Evolutionary conservation across 2,797 vertebrate genomes (phyloP).

Genomic region (Gymnocypris eckloni): DNA sequence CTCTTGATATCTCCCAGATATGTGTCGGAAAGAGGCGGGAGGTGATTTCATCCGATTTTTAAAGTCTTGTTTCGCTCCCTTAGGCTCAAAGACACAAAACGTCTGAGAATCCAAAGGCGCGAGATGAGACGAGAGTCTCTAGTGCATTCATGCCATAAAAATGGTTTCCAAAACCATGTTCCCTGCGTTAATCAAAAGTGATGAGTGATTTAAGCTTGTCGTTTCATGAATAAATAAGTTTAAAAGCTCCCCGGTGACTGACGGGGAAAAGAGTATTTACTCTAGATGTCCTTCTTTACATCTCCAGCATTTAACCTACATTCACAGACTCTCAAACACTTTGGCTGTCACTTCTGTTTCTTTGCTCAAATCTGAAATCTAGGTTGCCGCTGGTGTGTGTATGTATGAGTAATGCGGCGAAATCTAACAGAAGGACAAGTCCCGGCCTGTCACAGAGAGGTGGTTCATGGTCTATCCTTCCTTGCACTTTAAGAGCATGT

Average conservation of each 20-base stretch:
- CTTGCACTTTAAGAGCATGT: conserved; percentile 65
- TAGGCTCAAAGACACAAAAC: conserved; percentile 26
- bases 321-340: conserved; percentile 66
- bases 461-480: conserved; percentile 23
- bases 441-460: conserved; percentile 20
- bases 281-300: conserved; percentile 70
- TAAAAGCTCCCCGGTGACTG: conserved; percentile 62
- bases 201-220: conserved; percentile 48
- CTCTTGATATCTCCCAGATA: conserved; percentile 61
- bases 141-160: conserved; percentile 20
- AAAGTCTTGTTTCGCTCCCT: neutral
- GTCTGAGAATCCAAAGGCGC: neutral
- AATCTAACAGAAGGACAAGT: conserved; percentile 29
- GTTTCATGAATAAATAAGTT: conserved; percentile 66
- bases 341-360: conserved; percentile 58
- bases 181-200: conserved; percentile 59
- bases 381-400: conserved; percentile 67
- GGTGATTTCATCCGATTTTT: conserved; percentile 69
- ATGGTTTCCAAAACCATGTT: conserved; percentile 41
- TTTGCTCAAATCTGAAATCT: conserved; percentile 70
- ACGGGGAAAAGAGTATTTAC: conserved; percentile 74
- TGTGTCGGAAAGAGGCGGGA: conserved; percentile 68
- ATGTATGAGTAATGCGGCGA: conserved; percentile 53
- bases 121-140: conserved; percentile 16
- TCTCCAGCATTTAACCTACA: conserved; percentile 72